Conservation (phyloP, 2,797 vertebrate genomes). For the Acanthurus leucopareius region DNA sequence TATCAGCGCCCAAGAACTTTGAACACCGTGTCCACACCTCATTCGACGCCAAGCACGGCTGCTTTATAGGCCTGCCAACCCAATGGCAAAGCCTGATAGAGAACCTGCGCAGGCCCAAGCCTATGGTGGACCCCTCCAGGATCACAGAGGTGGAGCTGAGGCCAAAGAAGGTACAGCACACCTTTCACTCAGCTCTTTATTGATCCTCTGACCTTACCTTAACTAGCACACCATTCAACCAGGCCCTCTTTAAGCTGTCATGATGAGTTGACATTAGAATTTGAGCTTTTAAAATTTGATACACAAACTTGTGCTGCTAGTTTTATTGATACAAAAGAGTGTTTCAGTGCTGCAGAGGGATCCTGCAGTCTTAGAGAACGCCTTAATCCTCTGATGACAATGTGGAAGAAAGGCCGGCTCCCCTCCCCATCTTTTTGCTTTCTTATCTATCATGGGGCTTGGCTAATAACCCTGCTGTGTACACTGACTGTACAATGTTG, state of each 20-base stretch:
- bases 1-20: conserved; percentile 97
- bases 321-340: conserved; percentile 34
- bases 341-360: conserved; percentile 37
- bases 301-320: conserved; percentile 18
- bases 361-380: conserved; percentile 63
- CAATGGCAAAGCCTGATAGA: conserved; percentile 99
- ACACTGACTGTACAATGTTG: conserved; percentile 75
- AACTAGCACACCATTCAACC: background rate
- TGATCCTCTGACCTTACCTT: conserved; percentile 43
- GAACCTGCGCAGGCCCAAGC: conserved; percentile 94
- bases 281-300: conserved; percentile 11
- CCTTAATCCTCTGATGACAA: conserved; percentile 64
- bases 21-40: conserved; percentile 99
- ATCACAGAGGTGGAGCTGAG: conserved; percentile 96
- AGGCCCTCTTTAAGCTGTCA: background rate
- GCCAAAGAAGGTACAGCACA: conserved; percentile 93
- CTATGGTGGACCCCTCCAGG: conserved; percentile 96
- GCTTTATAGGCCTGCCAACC: conserved; percentile 94
- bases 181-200: conserved; percentile 23
- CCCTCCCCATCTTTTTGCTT: conserved; percentile 66
- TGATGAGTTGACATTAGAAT: background rate
- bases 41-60: conserved; percentile 94
- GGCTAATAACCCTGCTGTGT: conserved; percentile 81
- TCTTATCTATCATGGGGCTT: conserved; percentile 76
- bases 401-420: conserved; percentile 35